Base-by-base conservation (phyloP, 2,888 invertebrate genomes). In the Eilema caniola region DNA sequence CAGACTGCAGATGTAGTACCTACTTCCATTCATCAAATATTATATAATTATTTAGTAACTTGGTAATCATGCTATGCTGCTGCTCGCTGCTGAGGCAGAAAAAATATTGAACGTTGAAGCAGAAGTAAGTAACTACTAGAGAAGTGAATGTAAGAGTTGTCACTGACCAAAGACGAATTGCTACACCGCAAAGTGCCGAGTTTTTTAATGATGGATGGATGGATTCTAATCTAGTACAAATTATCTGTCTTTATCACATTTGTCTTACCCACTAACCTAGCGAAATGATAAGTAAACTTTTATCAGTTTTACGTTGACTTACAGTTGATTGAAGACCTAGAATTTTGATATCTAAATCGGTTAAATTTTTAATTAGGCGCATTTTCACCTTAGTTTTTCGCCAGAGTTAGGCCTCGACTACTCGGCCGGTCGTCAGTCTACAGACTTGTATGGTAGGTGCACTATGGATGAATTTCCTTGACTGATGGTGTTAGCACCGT, bases 191-290 rank as follows among this genome's bases (percentile, higher is more conserved):
- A 47, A 47, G 47, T 53, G n/a, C n/a, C 10, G 47, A 5, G 59
- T 20, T 31, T 61, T 16, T 20, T n/a, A 61, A n/a, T 33, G n/a
- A 61, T 59, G 16, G 61, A 61, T 57, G 56, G 57, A 24, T 37
- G 33, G 16, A 57, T 66, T 33, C 24, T 57, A 57, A 66, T 37
- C 33, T 25, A 57, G 33, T 66, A 66, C 7, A 60, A 41, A 66
- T 62, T 69, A 78, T 69, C 71, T 61, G 56, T 64, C 66, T 57
- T 78, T 75, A 79, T 80, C 82, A 63, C 62, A 69, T 77, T 79
- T 84, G 86, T 87, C 83, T 93, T 90, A 91, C 93, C 92, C 77
- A 89, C 90, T 92, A 91, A 93, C 92, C 92, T 85, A 92, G 85
- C 87, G 83, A 84, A 79, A 77, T 80, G 89, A 91, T 92, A 90